Evolutionary conservation across 2,888 invertebrate species (phyloP), one percentile per base, ranked within the genome.

Genomic region (Troides oblongomaculatus): DNA sequence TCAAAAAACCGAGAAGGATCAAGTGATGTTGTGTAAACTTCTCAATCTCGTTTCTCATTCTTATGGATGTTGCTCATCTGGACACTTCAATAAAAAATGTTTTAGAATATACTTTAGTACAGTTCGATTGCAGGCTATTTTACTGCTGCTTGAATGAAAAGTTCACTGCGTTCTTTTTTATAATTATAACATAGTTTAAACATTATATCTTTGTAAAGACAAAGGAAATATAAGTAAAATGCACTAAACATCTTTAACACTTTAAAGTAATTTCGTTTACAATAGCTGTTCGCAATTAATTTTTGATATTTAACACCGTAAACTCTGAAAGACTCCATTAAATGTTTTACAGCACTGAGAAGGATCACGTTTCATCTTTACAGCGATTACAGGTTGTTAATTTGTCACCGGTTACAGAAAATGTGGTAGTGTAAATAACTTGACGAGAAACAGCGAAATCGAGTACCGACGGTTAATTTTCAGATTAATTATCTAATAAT

Each of bases 281-380:
- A 53, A 53, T 53, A 53, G 53, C n/a, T 53, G 53, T n/a, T 12
- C 53, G 18, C 53, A 53, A n/a, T 53, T n/a, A 53, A 6, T 53
- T 53, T 46, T 53, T n/a, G n/a, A 53, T 5, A 53, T 53, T 53
- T n/a, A 18, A 5, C 53, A n/a, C n/a, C 53, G 6, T 53, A 53
- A 53, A 53, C 53, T 6, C 7, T 53, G 53, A 53, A 58, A 58
- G 59, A 59, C 21, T 18, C 18, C 50, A 68, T 62, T 59, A 68
- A 68, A 68, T 53, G 60, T 64, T 64, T 68, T 53, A 64, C 59
- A 56, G 18, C 53, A 25, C 36, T 53, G 46, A 23, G 39, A 36
- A 58, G 23, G 39, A 68, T 68, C 63, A 68, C 68, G 68, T 68
- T 23, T 61, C 10, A 21, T 53, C 23, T n/a, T 59, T 63, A 36